Evolutionary conservation across 2,888 invertebrate genomes (phyloP).

Genomic region (Hyppa rectilinea): DNA sequence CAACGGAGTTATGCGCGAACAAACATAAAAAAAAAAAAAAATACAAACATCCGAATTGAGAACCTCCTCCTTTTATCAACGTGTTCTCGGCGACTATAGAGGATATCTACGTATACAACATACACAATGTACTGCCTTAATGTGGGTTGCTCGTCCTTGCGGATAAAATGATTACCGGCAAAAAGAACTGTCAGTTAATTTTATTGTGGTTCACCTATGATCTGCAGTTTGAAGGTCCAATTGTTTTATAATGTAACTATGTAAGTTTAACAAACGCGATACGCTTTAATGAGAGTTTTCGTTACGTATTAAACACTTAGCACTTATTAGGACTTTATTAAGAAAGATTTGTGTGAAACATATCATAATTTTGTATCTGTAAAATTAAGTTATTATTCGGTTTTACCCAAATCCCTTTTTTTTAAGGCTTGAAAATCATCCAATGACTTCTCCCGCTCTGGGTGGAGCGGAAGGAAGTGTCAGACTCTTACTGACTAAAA

Average conservation of each 20-base stretch:
- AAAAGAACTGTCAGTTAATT: slow-evolving; percentile 50
- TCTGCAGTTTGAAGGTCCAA: slow-evolving; percentile 56
- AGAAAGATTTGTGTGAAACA: neutral
- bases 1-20: too few relatives aligned
- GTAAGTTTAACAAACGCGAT: slow-evolving; percentile 20
- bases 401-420: neutral
- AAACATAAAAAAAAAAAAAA: too few relatives aligned
- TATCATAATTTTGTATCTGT: neutral
- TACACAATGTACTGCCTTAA: slow-evolving; percentile 23
- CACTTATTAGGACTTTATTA: too few relatives aligned
- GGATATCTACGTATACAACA: neutral
- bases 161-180: slow-evolving; percentile 42
- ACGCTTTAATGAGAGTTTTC: slow-evolving; percentile 8
- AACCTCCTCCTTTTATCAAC: too few relatives aligned
- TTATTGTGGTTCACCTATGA: slow-evolving; percentile 62
- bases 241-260: slow-evolving; percentile 31
- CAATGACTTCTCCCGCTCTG: too few relatives aligned
- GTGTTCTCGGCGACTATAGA: slow-evolving; percentile 32
- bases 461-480: too few relatives aligned
- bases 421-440: too few relatives aligned
- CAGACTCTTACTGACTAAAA: too few relatives aligned
- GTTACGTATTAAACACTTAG: too few relatives aligned
- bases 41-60: too few relatives aligned
- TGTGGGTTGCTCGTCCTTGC: slow-evolving; percentile 50
- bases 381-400: neutral